These are phyloP conservation scores for Pygmarrhopalites habei DNA, from an alignment of 1,140 invertebrate genomes.

Conservation along the genomic window DNA sequence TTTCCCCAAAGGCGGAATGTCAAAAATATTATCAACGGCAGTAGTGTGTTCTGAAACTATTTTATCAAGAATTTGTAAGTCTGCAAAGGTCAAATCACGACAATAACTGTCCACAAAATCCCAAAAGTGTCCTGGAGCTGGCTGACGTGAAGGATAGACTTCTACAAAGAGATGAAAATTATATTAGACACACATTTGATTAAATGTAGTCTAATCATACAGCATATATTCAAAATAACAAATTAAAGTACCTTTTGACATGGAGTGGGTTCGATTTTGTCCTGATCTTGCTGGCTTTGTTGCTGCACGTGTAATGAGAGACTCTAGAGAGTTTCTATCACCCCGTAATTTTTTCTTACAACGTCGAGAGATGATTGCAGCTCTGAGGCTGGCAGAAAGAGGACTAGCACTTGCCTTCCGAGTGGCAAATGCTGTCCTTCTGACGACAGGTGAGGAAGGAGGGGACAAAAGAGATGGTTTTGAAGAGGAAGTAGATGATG, in stretches of 20 bases:
- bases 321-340: no score
- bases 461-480: no score
- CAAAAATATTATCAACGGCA: constrained; percentile 50
- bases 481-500: no score
- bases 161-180: neutral
- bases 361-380: constrained; percentile 8
- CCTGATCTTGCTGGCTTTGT: constrained; percentile 27
- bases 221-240: neutral
- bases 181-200: neutral
- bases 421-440: constrained; percentile 47
- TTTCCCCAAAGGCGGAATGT: constrained; percentile 72
- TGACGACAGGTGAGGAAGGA: constrained; percentile 53
- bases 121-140: constrained; percentile 93
- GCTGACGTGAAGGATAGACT: constrained; percentile 52
- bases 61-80: constrained; percentile 70
- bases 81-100: constrained; percentile 75
- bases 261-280: constrained; percentile 32
- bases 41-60: constrained; percentile 60
- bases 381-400: neutral
- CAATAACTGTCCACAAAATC: constrained; percentile 87
- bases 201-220: neutral
- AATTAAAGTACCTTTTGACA: constrained; percentile 16
- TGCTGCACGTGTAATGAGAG: no score
- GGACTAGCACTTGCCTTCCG: constrained; percentile 21
- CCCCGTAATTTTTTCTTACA: constrained; percentile 35